These are phyloP conservation scores for Albula glossodonta DNA, from an alignment of 2,113 vertebrate genomes.

Conservation along the genomic window DNA sequence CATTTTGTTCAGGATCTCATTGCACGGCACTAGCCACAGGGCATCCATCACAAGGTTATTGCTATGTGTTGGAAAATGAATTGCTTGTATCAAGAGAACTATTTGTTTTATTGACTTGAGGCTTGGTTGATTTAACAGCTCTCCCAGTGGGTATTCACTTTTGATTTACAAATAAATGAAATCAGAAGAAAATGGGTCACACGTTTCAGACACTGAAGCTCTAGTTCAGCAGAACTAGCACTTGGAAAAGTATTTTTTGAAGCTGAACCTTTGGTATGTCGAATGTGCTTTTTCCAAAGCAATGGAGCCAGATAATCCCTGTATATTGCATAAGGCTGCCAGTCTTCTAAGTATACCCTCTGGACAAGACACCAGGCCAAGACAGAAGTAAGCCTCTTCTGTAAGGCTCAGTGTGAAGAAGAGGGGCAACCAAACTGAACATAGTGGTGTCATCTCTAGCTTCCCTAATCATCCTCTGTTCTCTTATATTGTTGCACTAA, in stretches of 20 bases:
- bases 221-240: not conserved
- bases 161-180: conserved; percentile 10
- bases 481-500: not conserved
- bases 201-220: not conserved
- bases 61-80: conserved; percentile 25
- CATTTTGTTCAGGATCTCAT: conserved; percentile 30
- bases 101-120: conserved; percentile 27
- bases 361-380: not conserved
- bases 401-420: not conserved
- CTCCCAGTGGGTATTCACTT: not conserved
- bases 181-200: not conserved
- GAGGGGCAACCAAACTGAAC: not conserved
- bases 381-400: not conserved
- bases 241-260: not conserved
- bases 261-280: not conserved
- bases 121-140: conserved; percentile 27
- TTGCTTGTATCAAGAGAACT: conserved; percentile 23
- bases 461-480: not conserved
- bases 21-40: not conserved
- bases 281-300: not conserved
- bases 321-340: not conserved
- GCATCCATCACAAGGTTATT: conserved; percentile 25
- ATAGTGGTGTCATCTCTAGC: not conserved
- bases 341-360: not conserved
- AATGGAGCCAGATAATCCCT: not conserved